A percentile compares a stretch with the other conserved stretches of the same genome.
phyloP scores from a whole-genome alignment of 2,797 vertebrate genomes.

The Pangasius mekongensis region DNA sequence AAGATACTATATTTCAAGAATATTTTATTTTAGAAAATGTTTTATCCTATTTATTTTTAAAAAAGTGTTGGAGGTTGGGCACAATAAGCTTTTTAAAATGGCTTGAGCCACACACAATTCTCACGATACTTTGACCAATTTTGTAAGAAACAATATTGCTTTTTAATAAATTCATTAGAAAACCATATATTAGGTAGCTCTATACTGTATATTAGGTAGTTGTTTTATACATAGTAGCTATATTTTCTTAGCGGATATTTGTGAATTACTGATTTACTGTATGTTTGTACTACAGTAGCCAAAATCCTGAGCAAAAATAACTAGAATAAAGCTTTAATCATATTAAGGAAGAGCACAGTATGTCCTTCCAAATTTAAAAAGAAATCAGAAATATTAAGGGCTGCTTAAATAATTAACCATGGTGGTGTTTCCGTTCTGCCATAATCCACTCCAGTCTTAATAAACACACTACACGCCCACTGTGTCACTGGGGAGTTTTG shows the following conservation, averaged over 20 bases:
- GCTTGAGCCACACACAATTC: not conserved
- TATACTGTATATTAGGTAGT: not conserved
- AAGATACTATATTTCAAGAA: not conserved
- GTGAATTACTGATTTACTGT: not conserved
- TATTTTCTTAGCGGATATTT: not conserved
- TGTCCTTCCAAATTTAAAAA: not conserved
- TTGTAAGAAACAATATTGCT: not conserved
- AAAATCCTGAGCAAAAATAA: not conserved
- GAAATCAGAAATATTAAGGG: constrained; percentile 3
- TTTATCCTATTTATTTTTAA: not conserved
- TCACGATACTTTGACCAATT: not conserved
- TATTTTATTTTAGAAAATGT: not conserved
- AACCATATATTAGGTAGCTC: not conserved
- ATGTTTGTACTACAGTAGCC: not conserved
- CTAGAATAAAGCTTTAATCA: not conserved
- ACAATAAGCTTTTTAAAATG: not conserved
- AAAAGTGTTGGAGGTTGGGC: not conserved
- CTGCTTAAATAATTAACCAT: constrained; percentile 8
- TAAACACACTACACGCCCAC: not conserved
- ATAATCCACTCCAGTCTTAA: not conserved
- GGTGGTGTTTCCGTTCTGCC: not conserved
- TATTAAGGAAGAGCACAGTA: not conserved
- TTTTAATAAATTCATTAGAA: not conserved
- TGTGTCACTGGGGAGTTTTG: not conserved
- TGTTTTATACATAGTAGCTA: not conserved